Conservation (phyloP, 1,140 invertebrate species). For the Nomia melanderi region DNA sequence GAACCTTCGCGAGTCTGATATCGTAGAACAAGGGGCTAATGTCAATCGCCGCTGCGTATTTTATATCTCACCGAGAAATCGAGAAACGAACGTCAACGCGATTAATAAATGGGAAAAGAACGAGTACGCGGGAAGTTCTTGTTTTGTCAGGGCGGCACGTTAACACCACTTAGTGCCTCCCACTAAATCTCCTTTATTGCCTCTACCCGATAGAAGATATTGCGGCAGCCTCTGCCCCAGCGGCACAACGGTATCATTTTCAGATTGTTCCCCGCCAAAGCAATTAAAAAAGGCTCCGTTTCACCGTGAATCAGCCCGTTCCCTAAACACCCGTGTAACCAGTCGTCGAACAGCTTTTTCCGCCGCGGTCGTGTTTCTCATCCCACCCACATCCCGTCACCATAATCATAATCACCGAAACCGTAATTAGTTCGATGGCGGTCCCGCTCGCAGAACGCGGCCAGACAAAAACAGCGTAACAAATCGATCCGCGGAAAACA, state of each 20-base stretch:
- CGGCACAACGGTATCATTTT: not conserved
- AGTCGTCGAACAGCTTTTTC: not conserved
- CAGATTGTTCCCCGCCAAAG: not conserved
- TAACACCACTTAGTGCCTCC: too few species aligned
- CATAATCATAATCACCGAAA: constrained; percentile 36
- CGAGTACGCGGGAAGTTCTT: too few species aligned
- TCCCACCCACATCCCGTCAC: constrained; percentile 32
- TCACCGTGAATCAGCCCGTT: not conserved
- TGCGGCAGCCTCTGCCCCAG: too few species aligned
- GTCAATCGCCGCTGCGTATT: too few species aligned
- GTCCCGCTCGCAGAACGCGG: not conserved
- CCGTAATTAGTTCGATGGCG: constrained; percentile 34
- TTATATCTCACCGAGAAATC: too few species aligned
- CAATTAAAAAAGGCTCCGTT: not conserved
- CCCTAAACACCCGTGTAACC: not conserved
- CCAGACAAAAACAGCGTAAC: not conserved
- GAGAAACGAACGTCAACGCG: too few species aligned
- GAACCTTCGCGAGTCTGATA: too few species aligned
- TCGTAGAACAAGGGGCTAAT: too few species aligned
- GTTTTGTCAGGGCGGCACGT: too few species aligned
- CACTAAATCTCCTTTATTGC: too few species aligned
- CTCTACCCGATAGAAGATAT: too few species aligned
- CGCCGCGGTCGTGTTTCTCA: constrained; percentile 3
- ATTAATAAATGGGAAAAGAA: too few species aligned
- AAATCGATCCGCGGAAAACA: constrained; percentile 10